Conservation (phyloP, 2,888 invertebrate species). For the Blomia tropicalis region DNA sequence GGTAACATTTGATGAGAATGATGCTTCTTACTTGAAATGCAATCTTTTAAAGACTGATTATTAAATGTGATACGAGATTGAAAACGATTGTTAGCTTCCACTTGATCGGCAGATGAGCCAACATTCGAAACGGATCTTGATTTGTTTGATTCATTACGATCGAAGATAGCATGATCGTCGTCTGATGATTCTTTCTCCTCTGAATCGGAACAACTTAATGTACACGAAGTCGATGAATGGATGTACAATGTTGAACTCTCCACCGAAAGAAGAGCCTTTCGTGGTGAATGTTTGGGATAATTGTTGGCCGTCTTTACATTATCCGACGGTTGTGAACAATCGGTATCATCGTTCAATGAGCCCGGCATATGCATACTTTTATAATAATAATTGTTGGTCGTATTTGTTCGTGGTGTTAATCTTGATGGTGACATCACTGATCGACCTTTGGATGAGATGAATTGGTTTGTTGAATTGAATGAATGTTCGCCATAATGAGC, state of each 20-base stretch:
- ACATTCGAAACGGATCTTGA: neutral
- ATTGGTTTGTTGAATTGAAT: neutral
- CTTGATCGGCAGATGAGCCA: neutral
- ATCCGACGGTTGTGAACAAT: neutral
- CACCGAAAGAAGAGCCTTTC: neutral
- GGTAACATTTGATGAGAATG: conserved; percentile 8
- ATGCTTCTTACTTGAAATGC: neutral
- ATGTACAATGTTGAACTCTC: neutral
- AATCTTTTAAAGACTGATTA: neutral
- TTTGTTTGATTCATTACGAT: neutral
- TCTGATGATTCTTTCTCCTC: neutral
- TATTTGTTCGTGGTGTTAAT: neutral
- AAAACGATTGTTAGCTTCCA: neutral
- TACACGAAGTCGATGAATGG: conserved; percentile 8
- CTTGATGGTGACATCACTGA: neutral
- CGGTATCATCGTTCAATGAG: conserved; percentile 4
- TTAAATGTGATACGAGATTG: neutral
- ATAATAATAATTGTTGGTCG: conserved; percentile 1
- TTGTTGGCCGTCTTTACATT: neutral
- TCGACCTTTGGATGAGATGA: neutral
- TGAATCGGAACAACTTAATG: neutral
- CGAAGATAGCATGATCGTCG: conserved; percentile 8
- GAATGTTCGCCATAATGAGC: neutral
- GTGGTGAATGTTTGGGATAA: neutral
- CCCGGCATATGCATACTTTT: neutral